Evolutionary conservation across 2,113 vertebrate genomes (phyloP).

Genomic region (Aegotheles bennettii): DNA sequence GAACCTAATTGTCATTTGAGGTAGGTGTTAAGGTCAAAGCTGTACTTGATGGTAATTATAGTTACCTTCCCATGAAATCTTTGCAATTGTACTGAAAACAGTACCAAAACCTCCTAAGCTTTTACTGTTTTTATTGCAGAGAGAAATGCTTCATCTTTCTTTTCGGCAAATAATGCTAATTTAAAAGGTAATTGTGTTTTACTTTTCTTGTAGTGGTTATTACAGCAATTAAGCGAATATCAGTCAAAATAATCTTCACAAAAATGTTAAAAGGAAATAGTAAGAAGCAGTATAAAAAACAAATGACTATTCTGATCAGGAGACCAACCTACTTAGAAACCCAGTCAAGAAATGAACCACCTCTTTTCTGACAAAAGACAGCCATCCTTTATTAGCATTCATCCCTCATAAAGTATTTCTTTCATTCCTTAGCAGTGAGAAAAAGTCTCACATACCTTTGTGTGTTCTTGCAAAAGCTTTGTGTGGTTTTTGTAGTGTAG

Average conservation of each 20-base stretch:
- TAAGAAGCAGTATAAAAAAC: background rate
- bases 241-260: slow-evolving; percentile 12
- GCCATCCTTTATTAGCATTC: background rate
- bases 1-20: slow-evolving; percentile 48
- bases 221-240: background rate
- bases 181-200: slow-evolving; percentile 18
- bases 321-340: background rate
- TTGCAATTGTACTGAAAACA: background rate
- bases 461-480: background rate
- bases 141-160: background rate
- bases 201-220: background rate
- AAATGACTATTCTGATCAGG: background rate
- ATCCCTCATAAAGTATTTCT: background rate
- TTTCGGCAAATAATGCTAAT: background rate
- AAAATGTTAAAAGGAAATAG: background rate
- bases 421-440: background rate
- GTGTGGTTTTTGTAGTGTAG: background rate
- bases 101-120: background rate
- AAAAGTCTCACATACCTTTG: background rate
- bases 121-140: background rate
- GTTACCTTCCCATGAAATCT: background rate
- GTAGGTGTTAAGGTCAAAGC: slow-evolving; percentile 49
- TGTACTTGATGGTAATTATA: background rate
- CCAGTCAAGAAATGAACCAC: background rate
- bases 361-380: background rate